Evolutionary conservation across 2,113 vertebrate species (phyloP).

Genomic region (Poecilia latipinna): DNA sequence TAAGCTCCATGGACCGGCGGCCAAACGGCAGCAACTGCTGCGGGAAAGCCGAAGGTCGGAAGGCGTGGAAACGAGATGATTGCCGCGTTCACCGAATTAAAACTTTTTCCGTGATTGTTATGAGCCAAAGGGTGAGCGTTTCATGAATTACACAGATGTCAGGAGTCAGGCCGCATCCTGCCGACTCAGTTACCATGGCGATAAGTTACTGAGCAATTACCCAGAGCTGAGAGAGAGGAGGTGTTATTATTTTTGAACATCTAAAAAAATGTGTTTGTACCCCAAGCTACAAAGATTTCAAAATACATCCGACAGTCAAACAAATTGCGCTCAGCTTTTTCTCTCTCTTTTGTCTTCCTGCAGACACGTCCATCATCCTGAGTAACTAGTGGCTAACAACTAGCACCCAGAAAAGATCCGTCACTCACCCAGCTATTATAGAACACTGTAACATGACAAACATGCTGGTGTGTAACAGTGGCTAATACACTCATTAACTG

Average conservation of each 20-base stretch:
- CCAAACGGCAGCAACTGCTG: too few relatives aligned
- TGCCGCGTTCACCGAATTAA: neutral
- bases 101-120: neutral
- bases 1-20: too few relatives aligned
- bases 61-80: neutral
- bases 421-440: slow-evolving; percentile 4
- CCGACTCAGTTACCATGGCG: neutral
- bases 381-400: slow-evolving; percentile 11
- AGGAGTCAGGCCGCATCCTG: neutral
- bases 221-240: neutral
- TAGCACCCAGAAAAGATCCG: neutral
- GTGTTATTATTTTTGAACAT: neutral
- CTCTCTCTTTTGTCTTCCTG: neutral
- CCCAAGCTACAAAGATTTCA: neutral
- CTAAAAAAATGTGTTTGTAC: slow-evolving; percentile 3
- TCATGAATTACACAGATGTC: slow-evolving; percentile 7
- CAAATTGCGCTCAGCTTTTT: neutral
- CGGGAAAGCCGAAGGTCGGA: too few relatives aligned
- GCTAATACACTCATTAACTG: too few relatives aligned
- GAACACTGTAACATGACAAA: neutral
- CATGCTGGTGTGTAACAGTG: too few relatives aligned
- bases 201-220: neutral
- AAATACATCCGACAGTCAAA: neutral
- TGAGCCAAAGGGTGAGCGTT: neutral
- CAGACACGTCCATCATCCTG: neutral